These are phyloP conservation scores for Epinephelus moara DNA, from an alignment of 2,113 vertebrate species.

Conservation along the genomic window DNA sequence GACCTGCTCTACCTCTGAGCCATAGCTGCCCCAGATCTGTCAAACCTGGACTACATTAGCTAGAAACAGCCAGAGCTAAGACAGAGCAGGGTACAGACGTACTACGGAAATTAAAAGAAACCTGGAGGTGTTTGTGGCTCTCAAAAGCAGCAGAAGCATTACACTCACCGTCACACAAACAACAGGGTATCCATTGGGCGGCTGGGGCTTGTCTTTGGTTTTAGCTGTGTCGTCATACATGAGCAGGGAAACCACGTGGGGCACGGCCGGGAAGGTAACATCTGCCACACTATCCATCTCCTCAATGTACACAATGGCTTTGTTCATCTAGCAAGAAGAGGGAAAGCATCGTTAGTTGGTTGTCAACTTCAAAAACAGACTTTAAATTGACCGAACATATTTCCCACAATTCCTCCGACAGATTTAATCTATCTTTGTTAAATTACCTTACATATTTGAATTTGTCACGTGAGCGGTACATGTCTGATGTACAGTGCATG, in stretches of 20 bases:
- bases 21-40: background rate
- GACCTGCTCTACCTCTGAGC: too few relatives aligned
- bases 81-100: too few relatives aligned
- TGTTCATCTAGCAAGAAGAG: slow-evolving; percentile 81
- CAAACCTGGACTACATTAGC: background rate
- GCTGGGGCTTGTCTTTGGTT: slow-evolving; percentile 79
- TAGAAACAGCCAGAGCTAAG: too few relatives aligned
- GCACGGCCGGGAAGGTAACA: slow-evolving; percentile 87
- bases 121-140: background rate
- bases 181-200: slow-evolving; percentile 85
- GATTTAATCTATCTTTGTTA: background rate
- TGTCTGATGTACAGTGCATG: slow-evolving; percentile 53
- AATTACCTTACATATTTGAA: background rate
- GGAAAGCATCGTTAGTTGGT: background rate
- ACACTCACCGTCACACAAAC: slow-evolving; percentile 85
- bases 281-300: slow-evolving; percentile 88
- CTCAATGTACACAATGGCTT: slow-evolving; percentile 88
- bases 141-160: background rate
- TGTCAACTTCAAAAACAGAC: background rate
- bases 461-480: slow-evolving; percentile 35
- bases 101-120: background rate
- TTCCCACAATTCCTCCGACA: background rate
- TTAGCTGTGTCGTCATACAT: slow-evolving; percentile 83
- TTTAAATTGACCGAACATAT: too few relatives aligned
- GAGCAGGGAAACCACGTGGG: slow-evolving; percentile 86